Base-by-base conservation (phyloP, 2,888 invertebrate species). In the Antheraea assamensis region DNA sequence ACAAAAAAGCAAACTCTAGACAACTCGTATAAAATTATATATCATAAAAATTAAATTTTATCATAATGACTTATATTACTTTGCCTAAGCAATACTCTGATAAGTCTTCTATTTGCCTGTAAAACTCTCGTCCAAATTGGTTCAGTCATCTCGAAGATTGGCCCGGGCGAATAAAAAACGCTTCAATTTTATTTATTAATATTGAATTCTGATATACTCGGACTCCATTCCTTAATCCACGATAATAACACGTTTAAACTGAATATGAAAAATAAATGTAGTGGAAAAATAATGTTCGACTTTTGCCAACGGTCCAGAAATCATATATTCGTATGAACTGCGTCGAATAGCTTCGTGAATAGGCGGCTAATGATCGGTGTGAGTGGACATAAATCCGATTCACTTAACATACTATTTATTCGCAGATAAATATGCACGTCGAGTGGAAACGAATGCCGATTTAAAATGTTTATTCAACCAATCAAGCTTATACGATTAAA, bases 381-480 rank as follows among this genome's bases (percentile, higher is more conserved):
- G 61, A 64, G 61, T 64, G 61, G 61, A 64, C 61, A 64, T 64
- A 30, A 64, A 64, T 17, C 61, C 30, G 30, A 30, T 64, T 30
- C 61, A 30, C 15, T 30, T 64, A 64, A 61, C 61, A 27, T 61
- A 61, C 27, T 61, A 27, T 61, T 27, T 27, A 27, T 64, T 30
- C 30, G 17, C 15, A 64, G 17, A 64, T 64, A 64, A 64, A 64
- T 30, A 64, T 64, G 61, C 61, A 17, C 4, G 30, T 17, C 5
- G 27, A 64, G 30, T 30, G 5, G 61, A 30, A 27, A 27, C 30
- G 61, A 64, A 64, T 30, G 27, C 30, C 1, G 13, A 30, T 30
- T 64, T 64, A 64, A 64, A 64, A 64, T 30, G 27, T 64, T 64
- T 64, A 64, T 64, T 64, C 27, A 64, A 30, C 30, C 21, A 15